These are phyloP conservation scores for Mormyrus iriodes DNA, from an alignment of 2,113 vertebrate genomes.

Conservation along the genomic window DNA sequence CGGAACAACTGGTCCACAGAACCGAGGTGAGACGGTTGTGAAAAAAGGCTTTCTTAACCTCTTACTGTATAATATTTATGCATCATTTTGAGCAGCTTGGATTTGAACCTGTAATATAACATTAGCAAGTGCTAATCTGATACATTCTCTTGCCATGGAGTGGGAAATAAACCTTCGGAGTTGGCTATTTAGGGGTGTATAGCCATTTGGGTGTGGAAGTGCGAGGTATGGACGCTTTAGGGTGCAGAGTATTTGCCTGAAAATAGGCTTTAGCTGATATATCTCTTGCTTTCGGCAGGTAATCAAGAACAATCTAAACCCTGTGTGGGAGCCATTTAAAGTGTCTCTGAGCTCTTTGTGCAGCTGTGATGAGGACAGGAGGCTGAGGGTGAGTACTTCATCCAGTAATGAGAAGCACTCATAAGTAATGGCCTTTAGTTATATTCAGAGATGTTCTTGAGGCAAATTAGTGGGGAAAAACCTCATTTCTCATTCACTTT, in stretches of 20 bases:
- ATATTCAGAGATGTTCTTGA: background rate
- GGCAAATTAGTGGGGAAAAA: background rate
- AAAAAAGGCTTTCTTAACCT: background rate
- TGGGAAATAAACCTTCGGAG: background rate
- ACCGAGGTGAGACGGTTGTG: conserved; percentile 70
- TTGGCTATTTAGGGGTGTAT: background rate
- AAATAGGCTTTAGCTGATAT: background rate
- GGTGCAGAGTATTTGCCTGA: background rate
- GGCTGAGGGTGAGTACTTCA: conserved; percentile 73
- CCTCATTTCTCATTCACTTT: background rate
- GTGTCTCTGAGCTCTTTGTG: conserved; percentile 87
- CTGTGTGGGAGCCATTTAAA: conserved; percentile 89
- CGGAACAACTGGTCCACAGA: conserved; percentile 83
- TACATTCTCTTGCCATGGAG: background rate
- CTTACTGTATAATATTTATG: background rate
- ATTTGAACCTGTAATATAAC: background rate
- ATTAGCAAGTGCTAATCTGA: background rate
- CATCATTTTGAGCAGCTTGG: background rate
- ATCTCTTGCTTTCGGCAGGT: conserved; percentile 58
- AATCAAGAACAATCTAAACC: conserved; percentile 92
- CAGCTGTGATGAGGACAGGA: conserved; percentile 83
- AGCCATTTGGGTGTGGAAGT: background rate
- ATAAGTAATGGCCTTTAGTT: background rate
- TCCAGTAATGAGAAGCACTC: background rate
- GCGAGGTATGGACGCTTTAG: background rate